Evolutionary conservation across 2,888 invertebrate genomes (phyloP).

Genomic region (Andrena camellia): DNA sequence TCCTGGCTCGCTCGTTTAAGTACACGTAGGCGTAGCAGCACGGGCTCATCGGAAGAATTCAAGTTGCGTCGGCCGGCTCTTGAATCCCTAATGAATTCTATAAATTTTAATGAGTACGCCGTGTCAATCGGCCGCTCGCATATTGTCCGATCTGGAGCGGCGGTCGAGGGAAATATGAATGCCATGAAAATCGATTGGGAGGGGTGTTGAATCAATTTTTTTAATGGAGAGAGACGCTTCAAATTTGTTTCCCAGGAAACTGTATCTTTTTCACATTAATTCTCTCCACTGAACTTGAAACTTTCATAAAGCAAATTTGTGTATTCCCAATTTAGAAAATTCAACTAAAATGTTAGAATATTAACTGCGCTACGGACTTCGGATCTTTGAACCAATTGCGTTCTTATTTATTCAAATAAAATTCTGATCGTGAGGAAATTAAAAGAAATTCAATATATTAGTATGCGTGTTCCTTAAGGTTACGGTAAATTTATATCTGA

Average conservation of each 20-base stretch:
- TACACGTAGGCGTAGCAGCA: slow-evolving; percentile 1
- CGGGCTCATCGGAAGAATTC: slow-evolving; percentile 31
- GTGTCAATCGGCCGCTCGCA: slow-evolving; percentile 27
- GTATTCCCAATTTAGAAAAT: too few relatives aligned
- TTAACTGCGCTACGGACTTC: too few relatives aligned
- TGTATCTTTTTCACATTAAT: neutral
- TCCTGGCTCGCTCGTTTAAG: slow-evolving; percentile 10
- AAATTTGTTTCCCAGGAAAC: neutral
- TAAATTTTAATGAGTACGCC: slow-evolving; percentile 73
- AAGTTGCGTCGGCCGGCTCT: slow-evolving; percentile 41
- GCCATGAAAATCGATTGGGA: neutral
- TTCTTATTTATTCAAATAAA: too few relatives aligned
- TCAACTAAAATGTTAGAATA: too few relatives aligned
- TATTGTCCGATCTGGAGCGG: slow-evolving; percentile 22
- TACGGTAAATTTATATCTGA: too few relatives aligned
- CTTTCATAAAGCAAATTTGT: neutral
- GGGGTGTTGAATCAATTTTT: slow-evolving; percentile 3
- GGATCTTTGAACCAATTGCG: too few relatives aligned
- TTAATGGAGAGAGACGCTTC: neutral
- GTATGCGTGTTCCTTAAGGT: too few relatives aligned
- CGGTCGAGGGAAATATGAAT: slow-evolving; percentile 1
- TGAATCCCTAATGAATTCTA: slow-evolving; percentile 71
- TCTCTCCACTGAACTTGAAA: neutral
- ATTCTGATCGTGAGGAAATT: too few relatives aligned
- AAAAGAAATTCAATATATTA: too few relatives aligned